Evolutionary conservation across 1,140 invertebrate species (phyloP).

Genomic region (Dermatophagoides farinae): DNA sequence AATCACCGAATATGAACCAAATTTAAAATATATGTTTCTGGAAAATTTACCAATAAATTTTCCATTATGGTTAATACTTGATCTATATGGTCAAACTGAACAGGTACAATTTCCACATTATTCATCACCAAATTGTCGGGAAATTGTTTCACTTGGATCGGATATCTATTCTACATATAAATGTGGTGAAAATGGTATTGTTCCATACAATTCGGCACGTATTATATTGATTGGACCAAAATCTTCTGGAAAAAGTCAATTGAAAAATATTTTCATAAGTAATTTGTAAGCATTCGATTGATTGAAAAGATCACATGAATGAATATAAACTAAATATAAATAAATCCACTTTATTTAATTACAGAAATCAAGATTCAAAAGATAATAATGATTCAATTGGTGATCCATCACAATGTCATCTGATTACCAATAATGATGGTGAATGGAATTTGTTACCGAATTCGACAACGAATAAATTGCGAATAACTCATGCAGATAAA

Average conservation of each 20-base stretch:
- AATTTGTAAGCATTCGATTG: conserved; percentile 7
- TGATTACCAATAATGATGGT: not conserved
- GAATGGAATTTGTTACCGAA: conserved; percentile 9
- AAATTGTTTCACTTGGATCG: conserved; percentile 9
- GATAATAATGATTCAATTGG: not conserved
- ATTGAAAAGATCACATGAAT: no score
- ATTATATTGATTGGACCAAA: conserved; percentile 16
- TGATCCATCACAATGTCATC: not conserved
- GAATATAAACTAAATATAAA: not conserved
- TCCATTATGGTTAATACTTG: conserved; percentile 12
- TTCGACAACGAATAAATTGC: conserved; percentile 12
- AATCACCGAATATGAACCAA: not conserved
- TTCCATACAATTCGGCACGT: conserved; percentile 1
- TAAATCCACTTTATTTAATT: no score
- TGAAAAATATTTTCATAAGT: conserved; percentile 14
- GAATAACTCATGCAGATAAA: not conserved
- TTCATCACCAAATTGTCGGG: not conserved
- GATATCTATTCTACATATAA: not conserved
- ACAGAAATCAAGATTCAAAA: not conserved
- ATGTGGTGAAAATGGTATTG: not conserved
- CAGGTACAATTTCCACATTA: not conserved
- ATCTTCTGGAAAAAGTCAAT: conserved; percentile 16
- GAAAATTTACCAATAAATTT: conserved; percentile 2
- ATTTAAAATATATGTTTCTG: conserved; percentile 1
- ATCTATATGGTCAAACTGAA: conserved; percentile 6